These are phyloP conservation scores for Fragum sueziense DNA, from an alignment of 2,888 invertebrate genomes.

Conservation along the genomic window DNA sequence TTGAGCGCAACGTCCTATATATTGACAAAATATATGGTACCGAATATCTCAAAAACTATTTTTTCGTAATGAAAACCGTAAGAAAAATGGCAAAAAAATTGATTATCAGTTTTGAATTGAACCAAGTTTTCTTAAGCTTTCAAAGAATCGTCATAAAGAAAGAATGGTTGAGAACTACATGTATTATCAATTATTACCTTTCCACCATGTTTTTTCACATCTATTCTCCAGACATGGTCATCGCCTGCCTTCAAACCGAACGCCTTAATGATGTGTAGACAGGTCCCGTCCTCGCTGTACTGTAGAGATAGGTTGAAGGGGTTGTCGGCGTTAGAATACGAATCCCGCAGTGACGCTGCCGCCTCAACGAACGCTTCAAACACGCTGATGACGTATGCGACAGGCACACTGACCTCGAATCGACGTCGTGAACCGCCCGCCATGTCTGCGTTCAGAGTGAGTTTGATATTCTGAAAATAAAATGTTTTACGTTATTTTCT, in stretches of 20 bases:
- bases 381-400: not conserved
- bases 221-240: not conserved
- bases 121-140: too few species aligned
- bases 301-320: slow-evolving; percentile 3
- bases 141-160: too few species aligned
- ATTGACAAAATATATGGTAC: too few species aligned
- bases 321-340: not conserved
- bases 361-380: slow-evolving; percentile 2
- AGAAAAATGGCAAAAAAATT: too few species aligned
- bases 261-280: not conserved
- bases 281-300: not conserved
- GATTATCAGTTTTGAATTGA: too few species aligned
- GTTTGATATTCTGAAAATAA: slow-evolving; percentile 9
- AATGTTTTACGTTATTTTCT: too few species aligned
- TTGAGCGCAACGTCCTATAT: too few species aligned
- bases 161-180: too few species aligned
- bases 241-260: not conserved
- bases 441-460: slow-evolving; percentile 5
- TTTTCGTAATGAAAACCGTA: too few species aligned
- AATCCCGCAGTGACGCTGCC: not conserved
- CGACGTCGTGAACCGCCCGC: not conserved
- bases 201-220: not conserved
- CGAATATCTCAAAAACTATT: too few species aligned
- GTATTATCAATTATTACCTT: not conserved
- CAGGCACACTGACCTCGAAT: not conserved